Percentiles rank a stretch among this genome's conserved stretches.
phyloP scores from a whole-genome alignment of 2,797 vertebrate species.

The Cryptoprocta ferox region DNA sequence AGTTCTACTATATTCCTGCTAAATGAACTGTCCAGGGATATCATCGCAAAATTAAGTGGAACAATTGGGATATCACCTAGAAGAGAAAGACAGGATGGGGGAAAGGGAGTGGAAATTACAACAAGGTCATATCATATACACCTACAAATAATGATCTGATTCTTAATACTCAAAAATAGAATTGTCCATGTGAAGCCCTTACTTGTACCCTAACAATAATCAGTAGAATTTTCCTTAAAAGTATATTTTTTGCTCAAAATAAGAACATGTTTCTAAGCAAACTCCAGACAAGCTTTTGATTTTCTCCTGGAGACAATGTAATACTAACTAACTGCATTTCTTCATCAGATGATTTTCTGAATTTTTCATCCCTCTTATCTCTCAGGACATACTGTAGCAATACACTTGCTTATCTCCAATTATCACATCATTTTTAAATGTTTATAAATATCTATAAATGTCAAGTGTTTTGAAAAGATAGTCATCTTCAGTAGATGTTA shows the following conservation, averaged over 20 bases:
- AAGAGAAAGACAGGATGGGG: neutral
- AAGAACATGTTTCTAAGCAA: neutral
- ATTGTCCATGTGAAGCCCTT: neutral
- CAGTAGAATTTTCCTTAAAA: constrained; percentile 34
- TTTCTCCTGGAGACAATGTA: neutral
- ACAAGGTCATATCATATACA: neutral
- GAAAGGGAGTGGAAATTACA: neutral
- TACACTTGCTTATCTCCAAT: neutral
- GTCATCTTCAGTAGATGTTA: neutral
- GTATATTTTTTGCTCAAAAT: neutral
- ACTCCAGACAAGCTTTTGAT: neutral
- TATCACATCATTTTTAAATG: neutral
- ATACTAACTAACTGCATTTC: neutral
- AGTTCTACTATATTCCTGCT: constrained; percentile 88
- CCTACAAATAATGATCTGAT: constrained; percentile 13
- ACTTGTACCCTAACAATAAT: neutral
- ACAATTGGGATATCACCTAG: constrained; percentile 89
- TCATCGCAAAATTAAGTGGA: constrained; percentile 88
- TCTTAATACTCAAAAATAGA: constrained; percentile 38
- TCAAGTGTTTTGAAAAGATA: constrained; percentile 45
- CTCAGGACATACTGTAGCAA: neutral
- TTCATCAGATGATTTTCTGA: neutral
- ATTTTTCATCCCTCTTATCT: neutral
- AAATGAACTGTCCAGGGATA: constrained; percentile 87
- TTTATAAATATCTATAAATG: constrained; percentile 22